Evolutionary conservation across 2,888 invertebrate genomes (phyloP).

Genomic region (Strigamia transsilvanica): DNA sequence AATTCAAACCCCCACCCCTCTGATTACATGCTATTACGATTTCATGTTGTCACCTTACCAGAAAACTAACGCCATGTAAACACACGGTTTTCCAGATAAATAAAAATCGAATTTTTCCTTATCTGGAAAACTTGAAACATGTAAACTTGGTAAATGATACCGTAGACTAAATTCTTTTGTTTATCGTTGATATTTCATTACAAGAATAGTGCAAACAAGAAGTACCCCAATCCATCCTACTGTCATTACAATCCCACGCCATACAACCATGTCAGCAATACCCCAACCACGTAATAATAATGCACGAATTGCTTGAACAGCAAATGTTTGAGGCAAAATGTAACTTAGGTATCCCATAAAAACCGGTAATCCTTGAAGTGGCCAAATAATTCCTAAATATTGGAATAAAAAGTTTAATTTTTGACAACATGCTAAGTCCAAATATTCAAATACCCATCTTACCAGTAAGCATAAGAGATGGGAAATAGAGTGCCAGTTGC

Average conservation of each 20-base stretch:
- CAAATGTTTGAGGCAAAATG: conserved; percentile 79
- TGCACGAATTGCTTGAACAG: conserved; percentile 78
- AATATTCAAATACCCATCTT: too few species aligned
- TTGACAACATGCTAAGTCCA: not conserved
- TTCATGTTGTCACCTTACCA: too few species aligned
- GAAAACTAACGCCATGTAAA: too few species aligned
- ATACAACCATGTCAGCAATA: conserved; percentile 74
- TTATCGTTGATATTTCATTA: not conserved
- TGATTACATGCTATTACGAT: too few species aligned
- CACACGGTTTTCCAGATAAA: too few species aligned
- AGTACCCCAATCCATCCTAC: conserved; percentile 62
- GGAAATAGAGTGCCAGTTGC: conserved; percentile 93
- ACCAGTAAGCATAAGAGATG: conserved; percentile 90
- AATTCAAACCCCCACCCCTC: too few species aligned
- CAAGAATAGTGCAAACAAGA: conserved; percentile 56
- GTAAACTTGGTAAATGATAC: too few species aligned
- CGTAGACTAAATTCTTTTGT: too few species aligned
- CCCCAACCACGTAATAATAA: conserved; percentile 79
- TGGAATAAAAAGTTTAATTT: conserved; percentile 2
- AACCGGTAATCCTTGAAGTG: conserved; percentile 93
- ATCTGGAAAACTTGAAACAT: too few species aligned
- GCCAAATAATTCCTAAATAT: conserved; percentile 88
- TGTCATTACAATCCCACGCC: conserved; percentile 71
- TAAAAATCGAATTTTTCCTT: too few species aligned
- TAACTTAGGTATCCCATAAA: conserved; percentile 72